Conservation (phyloP, 1,140 invertebrate species). For the Pseudomyrmex sp. region DNA sequence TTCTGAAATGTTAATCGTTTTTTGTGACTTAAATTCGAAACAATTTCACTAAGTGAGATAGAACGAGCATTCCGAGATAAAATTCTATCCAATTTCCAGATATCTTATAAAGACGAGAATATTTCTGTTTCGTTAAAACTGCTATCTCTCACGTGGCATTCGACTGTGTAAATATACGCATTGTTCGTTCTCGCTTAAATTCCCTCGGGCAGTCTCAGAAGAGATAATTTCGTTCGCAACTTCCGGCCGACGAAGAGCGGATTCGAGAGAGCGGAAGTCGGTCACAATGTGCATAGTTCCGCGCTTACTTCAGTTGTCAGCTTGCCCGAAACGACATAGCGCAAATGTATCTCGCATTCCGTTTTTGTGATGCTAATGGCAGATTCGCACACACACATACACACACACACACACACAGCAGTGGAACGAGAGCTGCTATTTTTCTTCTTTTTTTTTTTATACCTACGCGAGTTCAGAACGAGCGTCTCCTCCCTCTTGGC, state of each 20-base stretch:
- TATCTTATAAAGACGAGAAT: background rate
- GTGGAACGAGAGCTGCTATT: conserved; percentile 26
- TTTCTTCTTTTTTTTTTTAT: background rate
- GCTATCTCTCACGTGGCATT: no score
- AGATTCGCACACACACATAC: background rate
- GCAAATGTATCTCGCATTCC: background rate
- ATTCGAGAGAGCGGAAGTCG: conserved; percentile 73
- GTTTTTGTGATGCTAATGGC: background rate
- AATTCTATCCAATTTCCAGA: background rate
- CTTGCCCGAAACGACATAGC: background rate
- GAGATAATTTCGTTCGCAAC: conserved; percentile 35
- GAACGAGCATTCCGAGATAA: background rate
- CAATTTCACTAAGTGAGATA: background rate
- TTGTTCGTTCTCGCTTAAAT: background rate
- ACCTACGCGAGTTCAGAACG: background rate
- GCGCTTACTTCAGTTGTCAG: background rate
- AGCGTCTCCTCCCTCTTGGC: background rate
- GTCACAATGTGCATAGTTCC: conserved; percentile 8
- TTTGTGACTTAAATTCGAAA: no score
- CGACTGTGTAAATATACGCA: background rate
- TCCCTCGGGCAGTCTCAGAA: background rate
- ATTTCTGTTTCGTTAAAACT: no score
- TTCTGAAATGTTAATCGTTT: no score
- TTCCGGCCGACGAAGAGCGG: conserved; percentile 67
- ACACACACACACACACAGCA: no score